Evolutionary conservation across 2,113 vertebrate species (phyloP).

Genomic region (Aptenodytes patagonicus): DNA sequence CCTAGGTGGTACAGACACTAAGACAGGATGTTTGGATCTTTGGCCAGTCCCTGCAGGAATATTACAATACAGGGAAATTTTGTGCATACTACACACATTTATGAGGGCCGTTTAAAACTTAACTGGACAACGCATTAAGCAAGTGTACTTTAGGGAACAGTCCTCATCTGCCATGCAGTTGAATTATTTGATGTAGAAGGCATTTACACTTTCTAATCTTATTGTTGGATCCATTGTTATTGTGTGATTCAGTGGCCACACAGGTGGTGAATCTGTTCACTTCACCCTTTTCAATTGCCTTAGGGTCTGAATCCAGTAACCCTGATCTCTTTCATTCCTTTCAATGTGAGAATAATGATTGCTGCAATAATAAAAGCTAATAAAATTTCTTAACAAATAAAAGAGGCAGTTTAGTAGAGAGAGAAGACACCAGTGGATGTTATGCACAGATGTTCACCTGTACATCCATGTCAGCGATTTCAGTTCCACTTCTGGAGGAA

Average conservation of each 20-base stretch:
- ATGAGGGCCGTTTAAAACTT: not conserved
- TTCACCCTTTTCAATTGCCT: not conserved
- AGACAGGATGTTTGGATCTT: constrained; percentile 14
- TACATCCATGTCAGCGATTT: not conserved
- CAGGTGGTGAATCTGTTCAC: not conserved
- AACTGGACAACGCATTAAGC: not conserved
- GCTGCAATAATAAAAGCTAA: not conserved
- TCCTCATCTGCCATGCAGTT: not conserved
- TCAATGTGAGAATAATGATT: not conserved
- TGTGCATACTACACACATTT: not conserved
- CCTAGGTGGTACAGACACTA: constrained; percentile 44
- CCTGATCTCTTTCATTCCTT: not conserved
- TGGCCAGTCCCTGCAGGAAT: constrained; percentile 8
- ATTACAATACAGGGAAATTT: not conserved
- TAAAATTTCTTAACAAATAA: not conserved
- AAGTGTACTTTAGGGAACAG: not conserved
- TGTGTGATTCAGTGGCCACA: not conserved
- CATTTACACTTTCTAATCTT: not conserved
- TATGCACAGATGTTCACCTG: not conserved
- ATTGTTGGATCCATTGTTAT: not conserved
- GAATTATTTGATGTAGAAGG: not conserved
- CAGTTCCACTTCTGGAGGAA: not conserved
- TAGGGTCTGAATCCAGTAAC: not conserved
- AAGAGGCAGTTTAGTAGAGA: not conserved
- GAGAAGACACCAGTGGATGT: not conserved